These are phyloP conservation scores for Uria aalge DNA, from an alignment of 2,113 vertebrate genomes.

Conservation along the genomic window DNA sequence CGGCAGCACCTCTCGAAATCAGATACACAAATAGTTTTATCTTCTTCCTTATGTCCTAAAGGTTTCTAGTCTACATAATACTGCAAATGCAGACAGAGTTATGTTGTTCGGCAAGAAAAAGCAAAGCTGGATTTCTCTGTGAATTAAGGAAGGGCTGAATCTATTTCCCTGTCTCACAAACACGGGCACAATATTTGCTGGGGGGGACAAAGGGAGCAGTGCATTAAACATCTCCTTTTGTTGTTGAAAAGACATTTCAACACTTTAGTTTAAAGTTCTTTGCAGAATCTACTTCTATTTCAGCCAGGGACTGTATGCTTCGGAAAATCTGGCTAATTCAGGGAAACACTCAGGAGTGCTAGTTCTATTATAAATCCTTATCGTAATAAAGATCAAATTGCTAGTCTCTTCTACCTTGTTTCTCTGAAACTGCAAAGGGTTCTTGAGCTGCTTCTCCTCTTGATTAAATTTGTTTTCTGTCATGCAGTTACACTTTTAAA, in stretches of 20 bases:
- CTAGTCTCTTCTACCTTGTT: background rate
- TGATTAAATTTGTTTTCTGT: slow-evolving; percentile 20
- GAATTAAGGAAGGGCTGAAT: background rate
- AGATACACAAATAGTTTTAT: background rate
- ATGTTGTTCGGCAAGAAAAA: background rate
- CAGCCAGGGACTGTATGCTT: background rate
- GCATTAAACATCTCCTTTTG: background rate
- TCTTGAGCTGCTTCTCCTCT: background rate
- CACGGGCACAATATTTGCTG: rapidly evolving
- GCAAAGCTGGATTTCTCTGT: background rate
- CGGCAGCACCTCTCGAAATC: background rate
- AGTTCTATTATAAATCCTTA: background rate
- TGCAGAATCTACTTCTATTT: background rate
- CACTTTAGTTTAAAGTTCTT: background rate
- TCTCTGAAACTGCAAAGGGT: background rate
- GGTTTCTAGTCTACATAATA: background rate
- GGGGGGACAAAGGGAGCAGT: rapidly evolving
- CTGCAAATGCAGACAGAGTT: background rate
- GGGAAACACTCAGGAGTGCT: background rate
- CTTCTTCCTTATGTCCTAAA: background rate
- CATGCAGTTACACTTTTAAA: background rate
- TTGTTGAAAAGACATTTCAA: background rate
- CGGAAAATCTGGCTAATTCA: background rate
- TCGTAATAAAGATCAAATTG: background rate
- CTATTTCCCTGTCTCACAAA: background rate